Evolutionary conservation across 2,113 vertebrate species (phyloP).

Genomic region (Bubalus kerabau): DNA sequence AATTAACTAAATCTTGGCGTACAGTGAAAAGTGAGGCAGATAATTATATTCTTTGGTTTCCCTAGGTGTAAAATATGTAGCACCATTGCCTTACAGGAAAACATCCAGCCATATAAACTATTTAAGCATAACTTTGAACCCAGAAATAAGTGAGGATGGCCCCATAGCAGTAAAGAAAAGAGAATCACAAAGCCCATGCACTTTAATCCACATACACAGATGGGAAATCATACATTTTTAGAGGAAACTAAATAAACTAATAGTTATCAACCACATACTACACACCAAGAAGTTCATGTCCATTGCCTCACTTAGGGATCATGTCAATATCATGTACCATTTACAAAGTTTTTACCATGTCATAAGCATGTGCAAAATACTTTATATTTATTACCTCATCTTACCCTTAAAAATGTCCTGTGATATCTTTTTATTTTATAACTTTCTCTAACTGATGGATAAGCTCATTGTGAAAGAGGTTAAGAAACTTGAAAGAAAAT

Average conservation of each 20-base stretch:
- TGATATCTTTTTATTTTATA: background rate
- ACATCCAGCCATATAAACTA: background rate
- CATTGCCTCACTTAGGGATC: background rate
- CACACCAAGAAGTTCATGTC: background rate
- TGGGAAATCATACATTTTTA: background rate
- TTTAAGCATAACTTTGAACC: background rate
- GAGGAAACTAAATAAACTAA: background rate
- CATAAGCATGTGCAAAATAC: background rate
- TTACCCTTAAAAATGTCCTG: background rate
- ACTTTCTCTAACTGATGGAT: background rate
- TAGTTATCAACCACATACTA: background rate
- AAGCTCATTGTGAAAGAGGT: background rate
- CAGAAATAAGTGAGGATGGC: background rate
- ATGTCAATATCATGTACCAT: background rate
- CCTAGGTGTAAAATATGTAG: background rate
- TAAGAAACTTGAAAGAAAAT: background rate
- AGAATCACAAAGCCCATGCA: background rate
- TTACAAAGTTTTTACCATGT: background rate
- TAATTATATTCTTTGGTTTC: slow-evolving; percentile 55
- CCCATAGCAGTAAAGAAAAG: background rate
- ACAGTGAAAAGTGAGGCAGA: slow-evolving; percentile 38
- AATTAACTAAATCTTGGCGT: slow-evolving; percentile 70
- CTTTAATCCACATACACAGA: background rate
- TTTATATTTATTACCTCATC: background rate
- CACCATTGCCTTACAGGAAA: slow-evolving; percentile 29